These are phyloP conservation scores for Spialia ferax DNA, from an alignment of 2,888 invertebrate genomes.

Conservation along the genomic window DNA sequence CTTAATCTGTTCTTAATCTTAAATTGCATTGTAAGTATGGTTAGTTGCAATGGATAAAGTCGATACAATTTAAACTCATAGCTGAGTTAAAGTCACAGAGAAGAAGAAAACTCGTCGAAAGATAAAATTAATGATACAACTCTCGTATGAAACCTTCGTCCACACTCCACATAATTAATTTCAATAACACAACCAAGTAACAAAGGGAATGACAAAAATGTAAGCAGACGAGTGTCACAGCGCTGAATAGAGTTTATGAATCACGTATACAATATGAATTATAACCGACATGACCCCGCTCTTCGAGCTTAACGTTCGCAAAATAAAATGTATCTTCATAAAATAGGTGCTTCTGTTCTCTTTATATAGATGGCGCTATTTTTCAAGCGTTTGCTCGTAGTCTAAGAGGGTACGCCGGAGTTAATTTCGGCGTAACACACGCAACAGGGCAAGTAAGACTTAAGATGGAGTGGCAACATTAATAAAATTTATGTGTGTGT, in stretches of 20 bases:
- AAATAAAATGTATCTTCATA: constrained; percentile 45
- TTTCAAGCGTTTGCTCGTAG: constrained; percentile 62
- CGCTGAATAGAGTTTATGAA: constrained; percentile 48
- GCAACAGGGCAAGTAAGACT: constrained; percentile 49
- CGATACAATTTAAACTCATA: neutral
- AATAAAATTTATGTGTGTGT: constrained; percentile 67
- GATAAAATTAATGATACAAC: neutral
- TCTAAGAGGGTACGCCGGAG: constrained; percentile 57
- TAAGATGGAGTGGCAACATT: constrained; percentile 65
- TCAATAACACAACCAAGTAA: constrained; percentile 11
- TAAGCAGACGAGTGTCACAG: constrained; percentile 20
- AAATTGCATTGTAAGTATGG: too few species aligned
- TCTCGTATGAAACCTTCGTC: neutral
- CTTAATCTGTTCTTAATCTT: too few species aligned
- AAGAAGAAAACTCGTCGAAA: neutral
- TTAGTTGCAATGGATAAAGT: too few species aligned
- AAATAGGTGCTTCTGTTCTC: constrained; percentile 44
- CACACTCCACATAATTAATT: constrained; percentile 26
- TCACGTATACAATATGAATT: constrained; percentile 55
- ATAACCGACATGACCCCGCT: constrained; percentile 54
- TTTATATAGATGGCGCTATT: constrained; percentile 54
- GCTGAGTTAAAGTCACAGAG: neutral
- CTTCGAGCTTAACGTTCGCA: constrained; percentile 20
- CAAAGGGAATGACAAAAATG: constrained; percentile 16
- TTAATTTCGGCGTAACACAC: constrained; percentile 74